A percentile compares a stretch with the other conserved stretches of the same genome.
Conservation (phyloP, 2,797 vertebrate genomes). For the Helarctos malayanus region DNA sequence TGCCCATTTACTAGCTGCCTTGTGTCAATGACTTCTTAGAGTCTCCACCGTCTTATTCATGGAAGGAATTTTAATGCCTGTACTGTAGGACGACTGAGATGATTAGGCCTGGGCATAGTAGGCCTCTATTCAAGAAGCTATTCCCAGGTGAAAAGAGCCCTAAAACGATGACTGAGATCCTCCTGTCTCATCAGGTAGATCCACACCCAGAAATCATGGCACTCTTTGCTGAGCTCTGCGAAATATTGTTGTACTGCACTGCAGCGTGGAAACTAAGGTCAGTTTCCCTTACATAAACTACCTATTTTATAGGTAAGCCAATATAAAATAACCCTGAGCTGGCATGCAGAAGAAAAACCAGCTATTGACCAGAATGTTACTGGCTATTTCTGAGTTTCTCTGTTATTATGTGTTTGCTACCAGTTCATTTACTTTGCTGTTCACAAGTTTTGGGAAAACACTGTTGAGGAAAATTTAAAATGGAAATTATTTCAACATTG, state of each 20-base stretch:
- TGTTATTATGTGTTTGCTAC: not conserved
- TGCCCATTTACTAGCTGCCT: not conserved
- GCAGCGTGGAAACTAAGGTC: not conserved
- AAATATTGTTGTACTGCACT: not conserved
- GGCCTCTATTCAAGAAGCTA: not conserved
- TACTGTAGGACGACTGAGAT: not conserved
- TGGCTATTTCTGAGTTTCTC: not conserved
- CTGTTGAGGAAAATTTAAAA: not conserved
- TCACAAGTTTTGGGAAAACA: not conserved
- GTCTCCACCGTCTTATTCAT: not conserved
- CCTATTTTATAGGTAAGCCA: not conserved
- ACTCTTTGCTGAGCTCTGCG: not conserved
- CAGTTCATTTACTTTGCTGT: not conserved
- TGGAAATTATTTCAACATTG: not conserved
- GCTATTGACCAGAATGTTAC: not conserved
- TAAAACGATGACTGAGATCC: not conserved
- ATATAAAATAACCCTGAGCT: not conserved
- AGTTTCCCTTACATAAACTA: conserved; percentile 16
- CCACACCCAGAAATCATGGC: not conserved
- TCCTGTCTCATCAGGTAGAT: not conserved
- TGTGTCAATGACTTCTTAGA: not conserved
- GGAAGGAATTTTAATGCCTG: not conserved
- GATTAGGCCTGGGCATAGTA: not conserved
- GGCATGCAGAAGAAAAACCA: not conserved
- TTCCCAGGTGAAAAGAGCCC: not conserved